Conservation (phyloP, 2,888 invertebrate genomes). For the Cosmia pyralina region DNA sequence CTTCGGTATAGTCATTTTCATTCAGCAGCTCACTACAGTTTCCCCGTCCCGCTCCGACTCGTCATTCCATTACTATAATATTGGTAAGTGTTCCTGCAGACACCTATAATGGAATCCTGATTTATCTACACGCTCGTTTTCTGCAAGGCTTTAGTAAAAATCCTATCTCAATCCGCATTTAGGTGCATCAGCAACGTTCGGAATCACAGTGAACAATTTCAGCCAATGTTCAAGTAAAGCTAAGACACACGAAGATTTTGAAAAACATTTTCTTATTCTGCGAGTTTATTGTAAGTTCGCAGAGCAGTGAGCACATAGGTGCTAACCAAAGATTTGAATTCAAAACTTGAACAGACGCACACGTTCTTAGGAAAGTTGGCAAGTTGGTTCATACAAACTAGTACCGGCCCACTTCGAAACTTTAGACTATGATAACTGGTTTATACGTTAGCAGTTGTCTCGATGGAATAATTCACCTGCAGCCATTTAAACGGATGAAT, state of each 20-base stretch:
- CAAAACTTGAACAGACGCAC: conserved; percentile 51
- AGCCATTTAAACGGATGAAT: conserved; percentile 30
- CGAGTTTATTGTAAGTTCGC: conserved; percentile 45
- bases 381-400: conserved; percentile 58
- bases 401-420: conserved; percentile 47
- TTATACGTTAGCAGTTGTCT: conserved; percentile 43
- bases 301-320: conserved; percentile 30
- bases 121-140: conserved; percentile 37
- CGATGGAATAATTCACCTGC: conserved; percentile 39
- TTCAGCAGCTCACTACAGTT: neutral
- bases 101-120: conserved; percentile 49
- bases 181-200: conserved; percentile 41
- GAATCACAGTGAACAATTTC: conserved; percentile 21
- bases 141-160: conserved; percentile 47
- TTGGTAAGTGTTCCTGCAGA: conserved; percentile 20
- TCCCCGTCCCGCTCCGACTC: neutral
- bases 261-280: conserved; percentile 43
- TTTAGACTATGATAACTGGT: conserved; percentile 37
- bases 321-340: conserved; percentile 59
- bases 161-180: conserved; percentile 42
- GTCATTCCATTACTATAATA: conserved; percentile 24
- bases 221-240: conserved; percentile 24
- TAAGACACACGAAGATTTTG: conserved; percentile 25
- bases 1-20: neutral
- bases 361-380: conserved; percentile 52